Evolutionary conservation across 2,113 vertebrate genomes (phyloP), one percentile per base, ranked within the genome.

Genomic region (Eolophus roseicapilla): DNA sequence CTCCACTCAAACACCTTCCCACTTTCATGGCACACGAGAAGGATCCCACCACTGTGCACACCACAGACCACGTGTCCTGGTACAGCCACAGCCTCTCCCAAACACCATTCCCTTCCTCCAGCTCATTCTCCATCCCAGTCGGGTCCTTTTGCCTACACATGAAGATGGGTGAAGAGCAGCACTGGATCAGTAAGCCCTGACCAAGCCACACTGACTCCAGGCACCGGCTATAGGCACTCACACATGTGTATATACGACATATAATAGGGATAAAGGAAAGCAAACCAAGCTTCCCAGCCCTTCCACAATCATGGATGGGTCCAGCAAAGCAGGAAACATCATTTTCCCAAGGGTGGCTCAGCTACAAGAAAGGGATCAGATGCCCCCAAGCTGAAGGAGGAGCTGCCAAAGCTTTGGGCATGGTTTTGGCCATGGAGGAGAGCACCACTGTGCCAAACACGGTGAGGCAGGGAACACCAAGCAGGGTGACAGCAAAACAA

Each of bases 221-320:
- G 52, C 82, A 7, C 24, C 3, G 17, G 4, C 11, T 24, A 15
- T 7, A 9, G 44, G 41, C 18, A 11, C 50, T 53, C 46, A 3
- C 11, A 10, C 1, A 0, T 0, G 3, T 13, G 4, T 10, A 5
- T 3, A 0, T 3, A 8, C 1, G 10, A 37, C n/a, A 29, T 0
- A 3, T 0, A 7, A 18, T 14, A 20, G 35, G 44, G 10, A 17
- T 4, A 25, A 31, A 55, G 11, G 17, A 39, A 50, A 46, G 28
- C 47, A 53, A 77, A 47, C 1, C 19, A 17, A n/a, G n/a, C n/a
- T n/a, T n/a, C n/a, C n/a, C n/a, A n/a, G n/a, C n/a, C n/a, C n/a
- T n/a, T 77, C 35, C 37, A 53, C 33, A 7, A 0, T 1, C 41
- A 23, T 0, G 53, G 49, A 46, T 33, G 73, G 10, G 19, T 15